These are phyloP conservation scores for Hirundo rustica DNA, from an alignment of 2,797 vertebrate genomes.

Conservation along the genomic window DNA sequence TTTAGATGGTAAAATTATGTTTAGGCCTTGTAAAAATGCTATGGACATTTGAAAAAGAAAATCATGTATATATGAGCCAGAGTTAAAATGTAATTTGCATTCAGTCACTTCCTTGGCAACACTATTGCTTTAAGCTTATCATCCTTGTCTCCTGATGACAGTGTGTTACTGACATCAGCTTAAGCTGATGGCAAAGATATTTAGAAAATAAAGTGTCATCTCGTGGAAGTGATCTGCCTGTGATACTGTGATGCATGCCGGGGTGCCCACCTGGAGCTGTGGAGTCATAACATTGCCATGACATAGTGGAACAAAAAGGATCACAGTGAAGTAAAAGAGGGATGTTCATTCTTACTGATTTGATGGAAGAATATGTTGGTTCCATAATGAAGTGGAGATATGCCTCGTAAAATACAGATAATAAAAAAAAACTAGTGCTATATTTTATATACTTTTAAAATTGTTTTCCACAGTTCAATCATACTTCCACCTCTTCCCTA, in stretches of 20 bases:
- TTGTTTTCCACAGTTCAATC: background rate
- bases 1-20: background rate
- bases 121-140: background rate
- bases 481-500: background rate
- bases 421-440: background rate
- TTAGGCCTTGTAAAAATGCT: background rate
- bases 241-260: background rate
- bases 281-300: background rate
- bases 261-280: background rate
- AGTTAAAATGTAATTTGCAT: background rate
- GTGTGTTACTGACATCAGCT: conserved; percentile 38
- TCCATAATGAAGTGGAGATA: background rate
- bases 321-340: background rate
- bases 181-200: background rate
- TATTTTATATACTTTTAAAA: background rate
- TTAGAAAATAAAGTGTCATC: conserved; percentile 15
- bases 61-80: background rate
- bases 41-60: background rate
- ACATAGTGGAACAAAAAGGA: background rate
- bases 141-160: conserved; percentile 25
- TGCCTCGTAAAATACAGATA: background rate
- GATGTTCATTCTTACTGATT: background rate
- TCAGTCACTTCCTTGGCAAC: conserved; percentile 16
- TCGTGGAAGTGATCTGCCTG: background rate
- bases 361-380: background rate